Evolutionary conservation across 2,113 vertebrate species (phyloP), one percentile per base, ranked within the genome.

Genomic region (Dascyllus trimaculatus): DNA sequence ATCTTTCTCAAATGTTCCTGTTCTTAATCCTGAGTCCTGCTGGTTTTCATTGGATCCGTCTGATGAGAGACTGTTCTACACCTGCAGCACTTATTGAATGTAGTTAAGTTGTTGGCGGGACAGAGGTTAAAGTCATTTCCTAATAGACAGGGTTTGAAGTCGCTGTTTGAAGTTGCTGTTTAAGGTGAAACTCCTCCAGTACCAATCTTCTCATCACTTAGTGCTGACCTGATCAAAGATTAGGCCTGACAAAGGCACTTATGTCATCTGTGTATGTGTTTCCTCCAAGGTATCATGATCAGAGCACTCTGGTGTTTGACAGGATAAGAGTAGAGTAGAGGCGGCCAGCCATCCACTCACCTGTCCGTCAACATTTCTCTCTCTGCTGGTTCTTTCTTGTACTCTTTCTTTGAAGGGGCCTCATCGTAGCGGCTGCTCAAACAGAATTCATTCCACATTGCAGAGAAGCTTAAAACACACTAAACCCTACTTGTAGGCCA

Each of bases 111-210:
- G 11, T 52, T 0, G 25, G 13, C 7, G 14, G 65, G 46, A 76
- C 45, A 9, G 63, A 85, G 84, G 75, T 84, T 80, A 61, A 81
- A 65, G 82, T 85, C 78, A 76, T 84, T 85, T 85, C 80, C 82
- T 75, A 64, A 85, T 15, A 22, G 75, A 6, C 54, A 11, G 45
- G 71, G 54, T 71, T 89, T 79, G 71, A 76, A 80, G 84, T 81
- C 32, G 24, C 72, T 24, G 25, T 76, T 85, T 85, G 62, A 82
- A 81, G 82, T 81, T 15, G n/a, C 17, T 52, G 4, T 71, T 74
- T 78, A 71, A 57, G 64, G 53, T 29, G 24, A 86, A 86, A 74
- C 43, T 0, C 5, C 54, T 80, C 71, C 63, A 77, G 46, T 58
- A 53, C 70, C 63, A 81, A 46, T 88, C 71, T 75, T 78, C 69